These are phyloP conservation scores for Xestia rhomboidea DNA, from an alignment of 2,888 invertebrate genomes.

Conservation along the genomic window DNA sequence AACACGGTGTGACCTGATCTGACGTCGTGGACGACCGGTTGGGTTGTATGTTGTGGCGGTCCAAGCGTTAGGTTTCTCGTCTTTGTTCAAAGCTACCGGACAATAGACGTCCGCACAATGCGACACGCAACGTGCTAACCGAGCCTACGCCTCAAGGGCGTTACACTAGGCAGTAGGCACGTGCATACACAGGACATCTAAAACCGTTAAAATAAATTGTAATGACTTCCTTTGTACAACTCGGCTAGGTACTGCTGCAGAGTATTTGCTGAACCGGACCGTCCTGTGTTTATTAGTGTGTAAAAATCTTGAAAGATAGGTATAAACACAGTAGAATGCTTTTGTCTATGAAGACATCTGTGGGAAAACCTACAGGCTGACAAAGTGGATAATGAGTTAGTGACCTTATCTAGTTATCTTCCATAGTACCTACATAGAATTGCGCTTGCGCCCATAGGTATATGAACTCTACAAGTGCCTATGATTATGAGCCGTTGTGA, in stretches of 20 bases:
- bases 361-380: constrained; percentile 5
- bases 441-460: constrained; percentile 10
- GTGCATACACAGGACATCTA: constrained; percentile 65
- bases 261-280: not conserved
- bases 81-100: constrained; percentile 78
- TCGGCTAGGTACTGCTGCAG: not conserved
- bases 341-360: constrained; percentile 1
- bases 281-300: not conserved
- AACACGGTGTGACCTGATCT: constrained; percentile 29
- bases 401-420: constrained; percentile 4
- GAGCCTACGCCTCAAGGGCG: constrained; percentile 77
- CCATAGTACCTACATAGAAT: not conserved
- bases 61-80: constrained; percentile 77
- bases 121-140: constrained; percentile 81
- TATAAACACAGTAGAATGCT: not conserved
- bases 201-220: constrained; percentile 46
- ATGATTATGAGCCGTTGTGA: not conserved
- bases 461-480: not conserved
- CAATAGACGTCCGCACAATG: constrained; percentile 81
- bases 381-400: constrained; percentile 15
- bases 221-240: constrained; percentile 12
- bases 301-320: not conserved
- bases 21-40: constrained; percentile 61
- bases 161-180: constrained; percentile 73
- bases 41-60: constrained; percentile 66